Evolutionary conservation across 2,797 vertebrate genomes (phyloP), one percentile per base, ranked within the genome.

Genomic region (Onychomys leucogaster): DNA sequence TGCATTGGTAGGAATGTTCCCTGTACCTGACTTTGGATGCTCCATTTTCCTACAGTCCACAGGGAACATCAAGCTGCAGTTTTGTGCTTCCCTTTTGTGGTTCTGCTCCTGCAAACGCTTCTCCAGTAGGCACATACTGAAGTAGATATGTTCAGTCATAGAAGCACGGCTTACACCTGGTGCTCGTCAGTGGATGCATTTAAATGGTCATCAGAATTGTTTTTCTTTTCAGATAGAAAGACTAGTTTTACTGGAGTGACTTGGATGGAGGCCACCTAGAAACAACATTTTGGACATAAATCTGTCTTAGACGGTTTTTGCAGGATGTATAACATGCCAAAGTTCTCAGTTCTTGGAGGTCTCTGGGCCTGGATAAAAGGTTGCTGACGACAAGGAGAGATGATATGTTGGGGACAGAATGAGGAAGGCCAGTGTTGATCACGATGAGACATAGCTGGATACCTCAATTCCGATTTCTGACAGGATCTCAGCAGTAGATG

Each of bases 391-490:
- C 37, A 94, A 92, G 41, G 41, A 57, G 46, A 84, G 59, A 65
- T 3, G 29, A 63, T 14, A 25, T 29, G 10, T 3, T 46, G 67
- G 73, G 12, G 52, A 87, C 43, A 57, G 37, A 93, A 57, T n/a
- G 63, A 34, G 17, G 32, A 77, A 43, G 8, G 6, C 32, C 34
- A 57, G 52, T 8, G 5, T 77, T 49, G 1, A 6, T 94, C 81
- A 96, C 0, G 21, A 97, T 0, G 96, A 34, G 29, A 96, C 96
- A 92, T 99, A 99, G 97, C 98, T 99, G 91, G 99, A 99, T 37
- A 99, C 98, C 96, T 99, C 99, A 0, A 99, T 99, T 99, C 81
- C 99, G 98, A 96, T 99, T 99, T 95, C 98, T 90, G 34, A 99
- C 99, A 0, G 99, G 99, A 95, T 99, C 99, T 98, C 99, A 98